These are phyloP conservation scores for Sterna hirundo DNA, from an alignment of 2,113 vertebrate genomes.

Conservation along the genomic window DNA sequence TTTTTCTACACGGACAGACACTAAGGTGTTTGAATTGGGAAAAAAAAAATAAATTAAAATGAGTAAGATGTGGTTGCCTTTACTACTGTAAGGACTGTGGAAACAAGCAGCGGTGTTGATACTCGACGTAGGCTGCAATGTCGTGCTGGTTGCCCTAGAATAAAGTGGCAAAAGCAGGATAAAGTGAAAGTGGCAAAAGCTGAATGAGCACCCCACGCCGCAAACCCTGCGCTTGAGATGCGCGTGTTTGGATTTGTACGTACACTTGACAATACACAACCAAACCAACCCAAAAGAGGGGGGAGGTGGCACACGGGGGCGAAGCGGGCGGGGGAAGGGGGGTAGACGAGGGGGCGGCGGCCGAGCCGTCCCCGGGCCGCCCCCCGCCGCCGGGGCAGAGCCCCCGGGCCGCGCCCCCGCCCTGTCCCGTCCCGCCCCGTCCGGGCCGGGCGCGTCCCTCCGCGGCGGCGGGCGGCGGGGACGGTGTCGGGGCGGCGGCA, in stretches of 20 bases:
- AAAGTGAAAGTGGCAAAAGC: not conserved
- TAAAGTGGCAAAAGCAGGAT: not conserved
- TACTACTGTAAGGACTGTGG: rapidly evolving
- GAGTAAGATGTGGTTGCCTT: not conserved
- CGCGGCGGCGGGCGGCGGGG: not conserved
- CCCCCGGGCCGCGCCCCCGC: not conserved
- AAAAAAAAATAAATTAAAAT: not conserved
- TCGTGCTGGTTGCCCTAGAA: not conserved
- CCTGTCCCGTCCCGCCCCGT: not conserved
- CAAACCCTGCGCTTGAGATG: rapidly evolving
- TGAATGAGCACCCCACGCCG: rapidly evolving
- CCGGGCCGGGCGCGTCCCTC: not conserved
- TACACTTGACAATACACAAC: rapidly evolving
- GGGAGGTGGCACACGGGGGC: no score
- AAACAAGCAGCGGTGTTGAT: not conserved
- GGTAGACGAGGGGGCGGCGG: no score
- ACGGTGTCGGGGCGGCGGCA: not conserved
- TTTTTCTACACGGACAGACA: not conserved
- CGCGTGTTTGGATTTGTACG: rapidly evolving
- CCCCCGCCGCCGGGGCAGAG: not conserved
- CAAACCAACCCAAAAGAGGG: no score
- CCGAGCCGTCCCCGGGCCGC: not conserved
- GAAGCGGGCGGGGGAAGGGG: no score
- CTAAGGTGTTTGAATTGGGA: rapidly evolving
- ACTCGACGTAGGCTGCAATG: rapidly evolving